These are phyloP conservation scores for Gastrophryne carolinensis DNA, from an alignment of 2,797 vertebrate species.

Conservation along the genomic window DNA sequence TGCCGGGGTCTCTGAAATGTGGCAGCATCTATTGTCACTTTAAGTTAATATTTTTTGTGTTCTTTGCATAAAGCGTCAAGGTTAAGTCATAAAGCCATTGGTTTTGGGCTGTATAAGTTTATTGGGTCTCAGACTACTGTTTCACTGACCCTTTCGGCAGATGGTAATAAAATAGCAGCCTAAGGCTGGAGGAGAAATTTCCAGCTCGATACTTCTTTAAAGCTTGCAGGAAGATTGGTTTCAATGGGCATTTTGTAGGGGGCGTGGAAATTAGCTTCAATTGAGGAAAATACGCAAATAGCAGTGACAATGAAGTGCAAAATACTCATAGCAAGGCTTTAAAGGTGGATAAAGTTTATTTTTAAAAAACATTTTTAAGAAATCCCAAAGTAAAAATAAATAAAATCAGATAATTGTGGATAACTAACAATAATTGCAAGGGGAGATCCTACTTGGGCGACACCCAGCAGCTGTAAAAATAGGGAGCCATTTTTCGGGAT, in stretches of 20 bases:
- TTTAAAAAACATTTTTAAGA: too few species aligned
- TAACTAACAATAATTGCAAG: too few species aligned
- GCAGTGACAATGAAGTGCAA: too few species aligned
- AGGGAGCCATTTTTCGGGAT: too few species aligned
- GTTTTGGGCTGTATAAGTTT: slow-evolving; percentile 29
- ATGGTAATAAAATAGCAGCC: slow-evolving; percentile 8
- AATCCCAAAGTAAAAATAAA: too few species aligned
- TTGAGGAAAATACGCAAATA: not conserved
- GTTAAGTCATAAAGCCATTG: slow-evolving; percentile 37
- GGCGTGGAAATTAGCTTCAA: not conserved
- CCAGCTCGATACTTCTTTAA: not conserved
- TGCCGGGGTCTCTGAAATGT: not conserved
- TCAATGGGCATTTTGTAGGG: not conserved
- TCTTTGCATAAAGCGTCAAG: slow-evolving; percentile 3
- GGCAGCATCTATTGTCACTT: slow-evolving; percentile 16
- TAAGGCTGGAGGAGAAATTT: not conserved
- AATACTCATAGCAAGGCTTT: too few species aligned
- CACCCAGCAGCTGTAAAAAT: too few species aligned
- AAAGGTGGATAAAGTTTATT: too few species aligned
- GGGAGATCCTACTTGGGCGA: too few species aligned
- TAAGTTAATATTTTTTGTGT: slow-evolving; percentile 31
- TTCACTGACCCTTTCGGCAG: slow-evolving; percentile 16
- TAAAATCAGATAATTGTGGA: too few species aligned
- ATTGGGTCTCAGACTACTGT: not conserved
- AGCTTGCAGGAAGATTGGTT: not conserved